A percentile compares a stretch with the other conserved stretches of the same genome.
These are phyloP conservation scores for Furnarius figulus DNA, from an alignment of 2,113 vertebrate genomes.

Conservation along the genomic window DNA sequence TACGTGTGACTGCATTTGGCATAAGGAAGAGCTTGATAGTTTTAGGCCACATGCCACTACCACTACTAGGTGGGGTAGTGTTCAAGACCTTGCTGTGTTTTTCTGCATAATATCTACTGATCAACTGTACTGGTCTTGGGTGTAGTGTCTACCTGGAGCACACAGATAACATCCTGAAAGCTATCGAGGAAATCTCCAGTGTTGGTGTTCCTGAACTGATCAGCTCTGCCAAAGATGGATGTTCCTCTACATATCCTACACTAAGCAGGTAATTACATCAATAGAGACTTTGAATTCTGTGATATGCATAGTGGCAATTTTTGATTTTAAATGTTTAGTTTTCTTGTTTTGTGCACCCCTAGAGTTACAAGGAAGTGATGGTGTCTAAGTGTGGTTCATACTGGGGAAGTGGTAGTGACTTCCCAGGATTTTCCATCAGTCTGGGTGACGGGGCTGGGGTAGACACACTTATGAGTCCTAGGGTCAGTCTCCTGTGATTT, in stretches of 20 bases:
- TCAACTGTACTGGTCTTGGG: background rate
- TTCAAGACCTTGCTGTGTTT: background rate
- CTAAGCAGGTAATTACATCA: slow-evolving; percentile 82
- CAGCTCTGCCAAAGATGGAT: slow-evolving; percentile 81
- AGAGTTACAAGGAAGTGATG: background rate
- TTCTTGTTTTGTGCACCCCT: background rate
- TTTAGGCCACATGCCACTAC: background rate
- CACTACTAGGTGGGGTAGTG: background rate
- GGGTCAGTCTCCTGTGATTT: background rate
- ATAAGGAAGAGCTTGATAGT: background rate
- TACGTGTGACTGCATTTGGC: background rate
- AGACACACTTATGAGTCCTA: background rate
- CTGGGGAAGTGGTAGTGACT: background rate
- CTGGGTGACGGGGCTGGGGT: background rate
- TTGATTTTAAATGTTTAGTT: background rate
- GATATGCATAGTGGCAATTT: background rate
- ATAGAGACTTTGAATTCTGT: background rate
- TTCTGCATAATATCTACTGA: background rate
- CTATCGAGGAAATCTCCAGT: slow-evolving; percentile 89
- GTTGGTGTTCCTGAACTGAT: slow-evolving; percentile 85
- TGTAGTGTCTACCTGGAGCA: slow-evolving; percentile 89
- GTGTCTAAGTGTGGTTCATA: background rate
- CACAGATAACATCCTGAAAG: slow-evolving; percentile 85
- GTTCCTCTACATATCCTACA: slow-evolving; percentile 87
- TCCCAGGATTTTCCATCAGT: background rate